phyloP scores from a whole-genome alignment of 2,888 invertebrate genomes.

The Himalopsyche tibetana region DNA sequence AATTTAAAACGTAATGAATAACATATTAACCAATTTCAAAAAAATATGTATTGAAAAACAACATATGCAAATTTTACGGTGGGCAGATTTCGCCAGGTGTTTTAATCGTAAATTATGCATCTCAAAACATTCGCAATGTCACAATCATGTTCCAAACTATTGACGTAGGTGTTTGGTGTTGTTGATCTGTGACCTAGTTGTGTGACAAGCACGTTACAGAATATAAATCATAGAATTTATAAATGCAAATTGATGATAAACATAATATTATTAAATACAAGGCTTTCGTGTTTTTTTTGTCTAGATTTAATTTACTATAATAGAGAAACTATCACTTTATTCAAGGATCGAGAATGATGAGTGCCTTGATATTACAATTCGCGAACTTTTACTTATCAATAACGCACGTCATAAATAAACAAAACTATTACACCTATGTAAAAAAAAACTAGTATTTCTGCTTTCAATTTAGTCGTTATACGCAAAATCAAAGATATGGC shows the following conservation, averaged over 20 bases:
- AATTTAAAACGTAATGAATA: too few species aligned
- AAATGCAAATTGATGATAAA: conserved; percentile 12
- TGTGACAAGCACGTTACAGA: conserved; percentile 12
- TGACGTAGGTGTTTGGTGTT: conserved; percentile 39
- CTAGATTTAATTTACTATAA: neutral
- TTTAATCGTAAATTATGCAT: conserved; percentile 45
- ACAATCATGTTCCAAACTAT: conserved; percentile 34
- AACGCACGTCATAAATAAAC: conserved; percentile 10
- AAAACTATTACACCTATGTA: neutral
- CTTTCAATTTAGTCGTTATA: neutral
- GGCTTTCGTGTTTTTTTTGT: conserved; percentile 21
- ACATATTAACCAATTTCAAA: too few species aligned
- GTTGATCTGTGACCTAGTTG: conserved; percentile 47
- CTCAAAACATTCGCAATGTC: conserved; percentile 45
- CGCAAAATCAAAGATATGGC: neutral
- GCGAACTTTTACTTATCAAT: conserved; percentile 37
- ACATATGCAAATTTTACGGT: neutral
- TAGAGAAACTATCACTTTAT: conserved; percentile 5
- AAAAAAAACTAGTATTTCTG: neutral
- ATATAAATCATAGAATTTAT: conserved; percentile 43
- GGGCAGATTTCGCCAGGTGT: conserved; percentile 35
- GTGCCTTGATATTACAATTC: conserved; percentile 27
- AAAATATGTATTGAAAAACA: too few species aligned
- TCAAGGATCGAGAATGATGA: conserved; percentile 35
- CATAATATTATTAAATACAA: conserved; percentile 42